Evolutionary conservation across 2,888 invertebrate genomes (phyloP).

Genomic region (Eugnorisma glareosa): DNA sequence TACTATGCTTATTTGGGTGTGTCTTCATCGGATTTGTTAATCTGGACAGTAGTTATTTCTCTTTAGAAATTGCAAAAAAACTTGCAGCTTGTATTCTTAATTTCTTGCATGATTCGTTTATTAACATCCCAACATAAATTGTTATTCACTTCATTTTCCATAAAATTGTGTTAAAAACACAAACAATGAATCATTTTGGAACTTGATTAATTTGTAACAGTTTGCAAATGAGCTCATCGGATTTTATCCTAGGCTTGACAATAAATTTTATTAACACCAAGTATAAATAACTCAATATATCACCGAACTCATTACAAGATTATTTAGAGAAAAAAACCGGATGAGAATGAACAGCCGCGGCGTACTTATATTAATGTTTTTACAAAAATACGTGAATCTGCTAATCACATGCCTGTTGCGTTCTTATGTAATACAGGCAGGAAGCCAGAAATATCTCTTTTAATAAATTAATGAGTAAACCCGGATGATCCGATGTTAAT

Average conservation of each 20-base stretch:
- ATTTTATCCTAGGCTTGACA: slow-evolving; percentile 52
- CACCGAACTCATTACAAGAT: slow-evolving; percentile 62
- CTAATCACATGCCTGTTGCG: slow-evolving; percentile 56
- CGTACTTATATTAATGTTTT: slow-evolving; percentile 59
- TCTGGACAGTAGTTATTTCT: not conserved
- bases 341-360: slow-evolving; percentile 65
- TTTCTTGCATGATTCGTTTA: slow-evolving; percentile 15
- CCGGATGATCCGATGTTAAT: slow-evolving; percentile 61
- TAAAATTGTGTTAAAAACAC: slow-evolving; percentile 32
- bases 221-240: slow-evolving; percentile 59
- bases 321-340: slow-evolving; percentile 58
- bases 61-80: not conserved
- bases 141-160: slow-evolving; percentile 8
- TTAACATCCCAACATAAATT: not conserved
- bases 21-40: not conserved
- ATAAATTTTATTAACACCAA: slow-evolving; percentile 60
- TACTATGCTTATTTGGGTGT: not conserved
- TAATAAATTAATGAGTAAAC: slow-evolving; percentile 75
- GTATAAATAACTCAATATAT: slow-evolving; percentile 64
- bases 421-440: slow-evolving; percentile 68
- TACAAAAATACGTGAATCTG: slow-evolving; percentile 57
- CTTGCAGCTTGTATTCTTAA: not conserved
- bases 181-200: slow-evolving; percentile 58
- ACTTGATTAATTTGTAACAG: slow-evolving; percentile 58
- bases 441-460: slow-evolving; percentile 72